Evolutionary conservation across 2,888 invertebrate species (phyloP), one percentile per base, ranked within the genome.

Genomic region (Drosophila nr. medialis): DNA sequence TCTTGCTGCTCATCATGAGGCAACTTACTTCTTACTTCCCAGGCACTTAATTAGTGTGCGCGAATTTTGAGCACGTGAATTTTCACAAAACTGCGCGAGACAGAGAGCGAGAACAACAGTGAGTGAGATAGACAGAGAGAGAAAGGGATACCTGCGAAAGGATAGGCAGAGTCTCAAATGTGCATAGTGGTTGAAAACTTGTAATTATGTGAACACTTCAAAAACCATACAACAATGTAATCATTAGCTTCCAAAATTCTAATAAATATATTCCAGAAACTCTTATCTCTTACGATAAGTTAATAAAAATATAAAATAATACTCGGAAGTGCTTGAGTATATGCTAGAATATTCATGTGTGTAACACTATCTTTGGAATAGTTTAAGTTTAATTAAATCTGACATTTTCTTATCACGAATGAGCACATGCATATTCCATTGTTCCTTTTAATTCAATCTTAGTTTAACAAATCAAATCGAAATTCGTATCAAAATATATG

Each of bases 31-130:
- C 78, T 83, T 88, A 82, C 84, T 82, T 86, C 78, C 73, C 84
- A 81, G 82, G 81, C 89, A 82, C 89, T 86, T 88, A 86, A 86
- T 86, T 86, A 88, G 86, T 86, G 84, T 86, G 77, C 86, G 89
- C 88, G 85, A 86, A 86, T 87, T 86, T 87, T 83, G 83, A 83
- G 88, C 85, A 86, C 85, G 85, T 86, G 85, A 87, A 85, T 85
- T 85, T 85, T 85, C 81, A 85, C 79, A 83, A 77, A 81, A 75
- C 80, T 79, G 82, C 77, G 81, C 58, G 53, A 27, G 65, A 64
- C n/a, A 40, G 50, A 49, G 45, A 49, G 27, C 24, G 13, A 36
- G 30, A 61, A 21, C 8, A 6, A n/a, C 6, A 6, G 11, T 30
- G 21, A 45, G 32, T 53, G 40, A 40, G 29, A 7, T 21, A 38